A percentile compares a stretch with the other conserved stretches of the same genome.
These are phyloP conservation scores for Mesopsocus fuscifrons DNA, from an alignment of 2,888 invertebrate species.

Conservation along the genomic window DNA sequence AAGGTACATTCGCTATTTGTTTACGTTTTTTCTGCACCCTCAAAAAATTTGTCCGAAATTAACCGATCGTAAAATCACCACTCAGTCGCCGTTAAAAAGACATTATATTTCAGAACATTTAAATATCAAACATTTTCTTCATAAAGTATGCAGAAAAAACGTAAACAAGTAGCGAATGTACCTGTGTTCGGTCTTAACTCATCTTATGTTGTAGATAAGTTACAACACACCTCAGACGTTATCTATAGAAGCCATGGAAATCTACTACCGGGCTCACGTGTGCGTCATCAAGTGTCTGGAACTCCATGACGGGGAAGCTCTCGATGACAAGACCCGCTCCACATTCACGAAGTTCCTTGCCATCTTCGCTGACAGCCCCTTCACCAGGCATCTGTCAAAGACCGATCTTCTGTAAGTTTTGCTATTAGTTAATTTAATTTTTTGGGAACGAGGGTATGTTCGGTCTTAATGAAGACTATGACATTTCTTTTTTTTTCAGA, in stretches of 20 bases:
- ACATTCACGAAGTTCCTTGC: slow-evolving; percentile 37
- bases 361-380: slow-evolving; percentile 28
- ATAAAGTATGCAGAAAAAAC: too few species aligned
- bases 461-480: slow-evolving; percentile 10
- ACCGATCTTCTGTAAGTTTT: not conserved
- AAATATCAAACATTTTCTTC: too few species aligned
- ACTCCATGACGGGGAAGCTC: slow-evolving; percentile 48
- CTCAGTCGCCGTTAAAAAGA: too few species aligned
- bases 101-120: too few species aligned
- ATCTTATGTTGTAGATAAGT: too few species aligned
- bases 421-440: slow-evolving; percentile 2
- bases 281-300: slow-evolving; percentile 76
- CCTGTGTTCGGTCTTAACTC: too few species aligned
- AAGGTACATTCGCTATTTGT: too few species aligned
- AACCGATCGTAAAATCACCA: too few species aligned
- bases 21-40: too few species aligned
- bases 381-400: slow-evolving; percentile 24
- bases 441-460: not conserved
- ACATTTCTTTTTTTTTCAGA: slow-evolving; percentile 5
- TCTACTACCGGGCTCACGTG: slow-evolving; percentile 55
- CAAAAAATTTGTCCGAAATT: too few species aligned
- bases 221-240: slow-evolving; percentile 67
- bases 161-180: too few species aligned
- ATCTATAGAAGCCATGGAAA: slow-evolving; percentile 74
- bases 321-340: slow-evolving; percentile 36